Evolutionary conservation across 2,113 vertebrate species (phyloP).

Genomic region (Aptenodytes forsteri): DNA sequence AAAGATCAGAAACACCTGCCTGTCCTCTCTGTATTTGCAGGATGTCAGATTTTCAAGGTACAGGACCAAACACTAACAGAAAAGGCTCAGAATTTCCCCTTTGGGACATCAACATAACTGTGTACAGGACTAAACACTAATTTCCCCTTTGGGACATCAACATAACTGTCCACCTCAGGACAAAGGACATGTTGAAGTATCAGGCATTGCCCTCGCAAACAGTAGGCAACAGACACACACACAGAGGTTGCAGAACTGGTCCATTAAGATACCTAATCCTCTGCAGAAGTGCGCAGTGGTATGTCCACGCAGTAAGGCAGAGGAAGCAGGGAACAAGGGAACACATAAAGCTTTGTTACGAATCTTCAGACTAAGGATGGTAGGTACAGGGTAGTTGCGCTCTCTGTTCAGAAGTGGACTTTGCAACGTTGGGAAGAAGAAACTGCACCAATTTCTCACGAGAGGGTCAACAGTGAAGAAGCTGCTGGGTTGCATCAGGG

Average conservation of each 20-base stretch:
- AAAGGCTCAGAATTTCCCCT: not conserved
- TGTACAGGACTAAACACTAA: not conserved
- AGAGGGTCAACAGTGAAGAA: not conserved
- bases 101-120: not conserved
- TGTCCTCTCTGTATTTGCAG: not conserved
- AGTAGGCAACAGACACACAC: not conserved
- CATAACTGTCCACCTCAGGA: not conserved
- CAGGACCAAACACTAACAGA: not conserved
- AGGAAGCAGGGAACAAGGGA: not conserved
- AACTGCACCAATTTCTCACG: not conserved
- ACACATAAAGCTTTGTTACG: rapidly evolving
- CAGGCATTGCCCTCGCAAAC: rapidly evolving
- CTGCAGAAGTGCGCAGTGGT: not conserved
- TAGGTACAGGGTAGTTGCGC: rapidly evolving
- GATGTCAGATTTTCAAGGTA: not conserved
- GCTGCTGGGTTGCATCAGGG: not conserved
- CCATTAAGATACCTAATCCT: not conserved
- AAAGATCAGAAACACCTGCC: not conserved
- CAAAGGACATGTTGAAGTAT: not conserved
- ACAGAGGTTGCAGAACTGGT: not conserved
- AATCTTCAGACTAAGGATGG: not conserved
- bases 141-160: not conserved
- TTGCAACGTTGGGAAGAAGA: not conserved
- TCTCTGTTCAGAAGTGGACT: not conserved
- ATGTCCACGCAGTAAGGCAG: not conserved